Conservation (phyloP, 2,797 vertebrate genomes). For the Pelobates cultripes region DNA sequence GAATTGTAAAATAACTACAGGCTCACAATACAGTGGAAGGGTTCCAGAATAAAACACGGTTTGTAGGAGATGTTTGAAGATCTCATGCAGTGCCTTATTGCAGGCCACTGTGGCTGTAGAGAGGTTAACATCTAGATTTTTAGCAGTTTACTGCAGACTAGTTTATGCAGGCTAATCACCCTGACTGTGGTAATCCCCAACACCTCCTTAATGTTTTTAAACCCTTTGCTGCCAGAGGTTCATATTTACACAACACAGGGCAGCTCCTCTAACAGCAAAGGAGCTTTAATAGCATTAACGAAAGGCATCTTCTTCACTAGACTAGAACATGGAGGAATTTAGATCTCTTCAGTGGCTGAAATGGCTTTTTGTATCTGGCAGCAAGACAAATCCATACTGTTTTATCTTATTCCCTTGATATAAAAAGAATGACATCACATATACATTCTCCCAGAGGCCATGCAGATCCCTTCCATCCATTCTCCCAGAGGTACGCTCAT, state of each 20-base stretch:
- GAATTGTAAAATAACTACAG: background rate
- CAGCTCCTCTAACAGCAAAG: background rate
- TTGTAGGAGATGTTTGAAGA: background rate
- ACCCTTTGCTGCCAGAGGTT: background rate
- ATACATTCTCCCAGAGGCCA: too few species aligned
- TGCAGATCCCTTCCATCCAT: too few species aligned
- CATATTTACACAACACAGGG: background rate
- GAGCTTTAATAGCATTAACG: too few species aligned
- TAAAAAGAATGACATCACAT: too few species aligned
- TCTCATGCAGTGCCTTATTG: constrained; percentile 29
- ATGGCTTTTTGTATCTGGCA: background rate
- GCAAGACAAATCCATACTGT: background rate
- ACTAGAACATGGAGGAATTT: background rate
- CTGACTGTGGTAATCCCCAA: background rate
- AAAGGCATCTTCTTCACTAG: background rate
- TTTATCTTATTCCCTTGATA: background rate
- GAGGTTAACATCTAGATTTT: background rate
- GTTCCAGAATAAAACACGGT: background rate
- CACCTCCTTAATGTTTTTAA: background rate
- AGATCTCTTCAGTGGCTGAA: background rate
- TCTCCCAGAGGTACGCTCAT: too few species aligned
- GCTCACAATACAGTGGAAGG: background rate
- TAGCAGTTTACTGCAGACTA: too few species aligned
- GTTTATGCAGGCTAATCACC: background rate
- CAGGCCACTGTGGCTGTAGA: constrained; percentile 15